A percentile compares a stretch with the other conserved stretches of the same genome.
Conservation (phyloP, 1,140 invertebrate species). For the Diachasma alloeum region DNA sequence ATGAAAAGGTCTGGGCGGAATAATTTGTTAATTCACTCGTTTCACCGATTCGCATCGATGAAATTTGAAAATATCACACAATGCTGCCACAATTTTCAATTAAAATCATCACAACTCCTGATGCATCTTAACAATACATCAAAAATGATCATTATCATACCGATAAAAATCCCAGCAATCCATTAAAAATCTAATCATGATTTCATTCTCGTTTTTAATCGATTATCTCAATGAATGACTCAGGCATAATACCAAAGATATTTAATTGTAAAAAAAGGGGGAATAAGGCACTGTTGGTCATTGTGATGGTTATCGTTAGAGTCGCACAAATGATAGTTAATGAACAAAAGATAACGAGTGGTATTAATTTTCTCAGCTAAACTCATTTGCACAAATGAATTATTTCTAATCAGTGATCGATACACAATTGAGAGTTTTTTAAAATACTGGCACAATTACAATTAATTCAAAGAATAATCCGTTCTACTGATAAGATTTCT, state of each 20-base stretch:
- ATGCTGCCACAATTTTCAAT: not conserved
- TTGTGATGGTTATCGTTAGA: slow-evolving; percentile 55
- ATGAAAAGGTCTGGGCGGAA: not conserved
- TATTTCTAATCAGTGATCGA: not conserved
- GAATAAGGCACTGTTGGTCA: slow-evolving; percentile 44
- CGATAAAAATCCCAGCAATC: not conserved
- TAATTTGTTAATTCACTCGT: not conserved
- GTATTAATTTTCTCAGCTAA: slow-evolving; percentile 44
- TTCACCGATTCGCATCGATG: not conserved
- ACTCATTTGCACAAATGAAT: slow-evolving; percentile 47
- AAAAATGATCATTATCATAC: not conserved
- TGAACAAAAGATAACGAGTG: slow-evolving; percentile 18
- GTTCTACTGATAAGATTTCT: slow-evolving; percentile 40
- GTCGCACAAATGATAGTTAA: slow-evolving; percentile 56
- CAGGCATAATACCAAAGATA: slow-evolving; percentile 64
- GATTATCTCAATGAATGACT: slow-evolving; percentile 51
- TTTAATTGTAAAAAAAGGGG: slow-evolving; percentile 48
- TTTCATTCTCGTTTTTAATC: not conserved
- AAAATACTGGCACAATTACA: slow-evolving; percentile 10
- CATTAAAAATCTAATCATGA: not conserved
- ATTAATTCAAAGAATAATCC: slow-evolving; percentile 27
- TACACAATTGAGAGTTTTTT: not conserved
- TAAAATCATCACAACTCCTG: not conserved
- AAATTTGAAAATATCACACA: not conserved
- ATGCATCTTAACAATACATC: no score